These are phyloP conservation scores for Aleiodes sp. DNA, from an alignment of 1,140 invertebrate species.

Conservation along the genomic window DNA sequence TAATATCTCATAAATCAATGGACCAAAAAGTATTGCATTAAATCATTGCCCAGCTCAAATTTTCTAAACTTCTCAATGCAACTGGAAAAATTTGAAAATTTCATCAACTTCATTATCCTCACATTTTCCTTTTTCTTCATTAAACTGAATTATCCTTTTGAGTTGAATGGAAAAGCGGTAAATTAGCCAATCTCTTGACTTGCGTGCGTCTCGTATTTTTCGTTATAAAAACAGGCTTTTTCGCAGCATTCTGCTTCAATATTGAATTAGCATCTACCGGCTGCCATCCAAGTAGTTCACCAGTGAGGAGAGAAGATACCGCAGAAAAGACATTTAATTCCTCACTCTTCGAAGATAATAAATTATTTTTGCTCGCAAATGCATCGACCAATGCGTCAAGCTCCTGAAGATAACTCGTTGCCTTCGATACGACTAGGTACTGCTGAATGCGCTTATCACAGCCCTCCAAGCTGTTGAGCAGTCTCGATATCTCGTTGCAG, in stretches of 20 bases:
- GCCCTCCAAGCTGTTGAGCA: conserved; percentile 40
- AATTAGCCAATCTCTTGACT: conserved; percentile 25
- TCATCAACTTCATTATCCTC: background rate
- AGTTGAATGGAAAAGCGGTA: conserved; percentile 29
- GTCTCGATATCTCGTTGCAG: conserved; percentile 41
- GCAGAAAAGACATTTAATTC: conserved; percentile 39
- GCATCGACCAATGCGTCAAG: conserved; percentile 40
- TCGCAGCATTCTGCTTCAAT: conserved; percentile 40
- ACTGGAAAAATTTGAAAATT: background rate
- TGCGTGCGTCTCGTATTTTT: conserved; percentile 37
- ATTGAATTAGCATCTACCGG: conserved; percentile 38
- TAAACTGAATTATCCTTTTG: background rate
- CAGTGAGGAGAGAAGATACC: conserved; percentile 46
- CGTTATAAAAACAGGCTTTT: conserved; percentile 52
- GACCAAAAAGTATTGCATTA: too few relatives aligned
- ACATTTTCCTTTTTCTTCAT: background rate
- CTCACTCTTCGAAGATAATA: conserved; percentile 30
- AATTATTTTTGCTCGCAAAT: conserved; percentile 37
- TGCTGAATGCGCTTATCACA: conserved; percentile 52
- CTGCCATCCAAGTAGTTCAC: conserved; percentile 47
- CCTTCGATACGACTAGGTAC: conserved; percentile 44
- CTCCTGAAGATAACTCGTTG: conserved; percentile 42
- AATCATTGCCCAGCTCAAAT: too few relatives aligned
- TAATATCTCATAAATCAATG: too few relatives aligned
- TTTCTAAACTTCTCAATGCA: too few relatives aligned